Conservation (phyloP, 1,140 invertebrate species). For the Bradysia coprophila region DNA sequence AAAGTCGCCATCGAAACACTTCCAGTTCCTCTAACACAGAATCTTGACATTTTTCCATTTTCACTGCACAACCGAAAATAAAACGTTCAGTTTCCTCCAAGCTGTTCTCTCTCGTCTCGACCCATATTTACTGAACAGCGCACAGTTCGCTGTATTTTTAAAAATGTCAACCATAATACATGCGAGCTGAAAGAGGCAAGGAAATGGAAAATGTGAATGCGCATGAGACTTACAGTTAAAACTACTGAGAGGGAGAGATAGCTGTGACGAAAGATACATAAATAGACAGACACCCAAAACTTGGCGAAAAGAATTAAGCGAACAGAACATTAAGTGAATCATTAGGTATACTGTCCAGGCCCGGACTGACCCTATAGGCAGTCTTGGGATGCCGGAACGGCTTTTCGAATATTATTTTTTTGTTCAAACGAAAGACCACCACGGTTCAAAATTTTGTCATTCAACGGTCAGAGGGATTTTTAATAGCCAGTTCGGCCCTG, state of each 20-base stretch:
- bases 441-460: no score
- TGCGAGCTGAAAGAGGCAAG: no score
- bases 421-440: no score
- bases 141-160: background rate
- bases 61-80: constrained; percentile 1
- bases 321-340: no score
- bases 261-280: background rate
- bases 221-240: background rate
- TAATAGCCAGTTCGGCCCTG: no score
- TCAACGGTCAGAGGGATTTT: no score
- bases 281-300: background rate
- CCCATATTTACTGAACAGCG: background rate
- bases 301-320: no score
- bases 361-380: no score
- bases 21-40: background rate
- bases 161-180: background rate
- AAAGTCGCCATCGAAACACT: background rate
- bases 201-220: background rate
- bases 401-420: no score
- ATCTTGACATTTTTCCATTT: constrained; percentile 1
- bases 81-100: background rate
- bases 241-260: no score
- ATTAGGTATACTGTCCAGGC: no score
- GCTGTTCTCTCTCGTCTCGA: background rate
- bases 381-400: no score